phyloP scores from a whole-genome alignment of 2,797 vertebrate genomes.

The Carduelis carduelis region DNA sequence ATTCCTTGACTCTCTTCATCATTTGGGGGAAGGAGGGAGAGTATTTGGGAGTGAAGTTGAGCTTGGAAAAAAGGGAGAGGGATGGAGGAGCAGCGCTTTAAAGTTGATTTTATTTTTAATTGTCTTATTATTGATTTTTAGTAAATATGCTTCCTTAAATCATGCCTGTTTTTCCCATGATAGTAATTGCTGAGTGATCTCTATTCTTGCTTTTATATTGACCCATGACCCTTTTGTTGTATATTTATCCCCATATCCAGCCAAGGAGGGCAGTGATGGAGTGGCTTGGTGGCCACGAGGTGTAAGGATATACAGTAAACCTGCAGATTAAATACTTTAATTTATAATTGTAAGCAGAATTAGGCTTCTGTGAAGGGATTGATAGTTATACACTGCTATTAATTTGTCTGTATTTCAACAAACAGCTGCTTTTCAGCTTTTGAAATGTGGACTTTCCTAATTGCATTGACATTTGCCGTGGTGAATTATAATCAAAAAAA shows the following conservation, averaged over 20 bases:
- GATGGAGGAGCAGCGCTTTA: background rate
- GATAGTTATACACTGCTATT: accelerated
- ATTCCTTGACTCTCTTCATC: accelerated
- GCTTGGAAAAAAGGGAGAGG: background rate
- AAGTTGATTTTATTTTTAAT: background rate
- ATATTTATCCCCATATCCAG: background rate
- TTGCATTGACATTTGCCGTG: background rate
- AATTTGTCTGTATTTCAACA: background rate
- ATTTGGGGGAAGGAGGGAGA: background rate
- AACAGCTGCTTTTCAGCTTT: background rate
- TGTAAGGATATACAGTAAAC: background rate
- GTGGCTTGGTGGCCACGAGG: background rate
- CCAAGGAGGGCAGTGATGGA: background rate
- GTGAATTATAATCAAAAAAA: background rate
- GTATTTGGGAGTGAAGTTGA: background rate
- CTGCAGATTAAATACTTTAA: background rate
- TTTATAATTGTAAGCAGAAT: background rate
- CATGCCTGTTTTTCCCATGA: background rate
- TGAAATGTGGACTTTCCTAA: background rate
- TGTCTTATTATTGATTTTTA: background rate
- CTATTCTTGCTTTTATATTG: background rate
- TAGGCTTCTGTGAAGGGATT: background rate
- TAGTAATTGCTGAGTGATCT: background rate
- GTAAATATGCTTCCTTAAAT: background rate
- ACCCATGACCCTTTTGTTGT: accelerated